Base-by-base conservation (phyloP, 1,140 invertebrate species). In the Spodoptera frugiperda region DNA sequence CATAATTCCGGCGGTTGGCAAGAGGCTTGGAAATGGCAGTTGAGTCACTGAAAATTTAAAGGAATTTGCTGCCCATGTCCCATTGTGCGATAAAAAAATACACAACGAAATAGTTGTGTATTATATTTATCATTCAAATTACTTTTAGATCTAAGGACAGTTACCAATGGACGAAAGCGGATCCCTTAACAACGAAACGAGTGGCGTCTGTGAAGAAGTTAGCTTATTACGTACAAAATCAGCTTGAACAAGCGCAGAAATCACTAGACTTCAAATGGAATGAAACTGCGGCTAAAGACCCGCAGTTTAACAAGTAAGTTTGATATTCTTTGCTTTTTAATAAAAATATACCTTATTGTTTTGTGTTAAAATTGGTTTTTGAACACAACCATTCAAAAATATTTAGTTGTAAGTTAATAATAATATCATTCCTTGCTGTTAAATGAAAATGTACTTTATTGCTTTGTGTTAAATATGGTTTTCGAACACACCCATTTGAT, bases 221-320 rank as follows among this genome's bases (percentile, higher is more conserved):
- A 30, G 87, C 95, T 0, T 95, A 95, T 76, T 95, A 96, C 79
- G 94, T 96, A 19, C 95, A 96, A 79, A 95, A 93, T 0, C 96
- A 96, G 81, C 76, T 96, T 14, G 91, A 94, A 2, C 94, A 96
- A 84, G 93, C 95, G 0, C 93, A 95, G 80, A 92, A 94, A 72
- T 90, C 95, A 11, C 89, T 97, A 5, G 95, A 96, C 80, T 91
- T 95, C 12, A 95, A 96, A 71, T 96, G 96, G 96, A 94, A 95
- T 12, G 93, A 95, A 70, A 94, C 95, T 51, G 12, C 76, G 21
- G 46, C 68, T 2, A 82, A 30, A 9, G 84, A 86, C 54, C 51
- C 57, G 8, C n/a, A 65, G 25, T 65, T 44, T 65, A 75, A 53
- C 15, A 75, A 75, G 72, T 75, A 76, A n/a, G 94, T 94, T 73